Base-by-base conservation (phyloP, 1,140 invertebrate species). In the Drosophila malerkotliana region DNA sequence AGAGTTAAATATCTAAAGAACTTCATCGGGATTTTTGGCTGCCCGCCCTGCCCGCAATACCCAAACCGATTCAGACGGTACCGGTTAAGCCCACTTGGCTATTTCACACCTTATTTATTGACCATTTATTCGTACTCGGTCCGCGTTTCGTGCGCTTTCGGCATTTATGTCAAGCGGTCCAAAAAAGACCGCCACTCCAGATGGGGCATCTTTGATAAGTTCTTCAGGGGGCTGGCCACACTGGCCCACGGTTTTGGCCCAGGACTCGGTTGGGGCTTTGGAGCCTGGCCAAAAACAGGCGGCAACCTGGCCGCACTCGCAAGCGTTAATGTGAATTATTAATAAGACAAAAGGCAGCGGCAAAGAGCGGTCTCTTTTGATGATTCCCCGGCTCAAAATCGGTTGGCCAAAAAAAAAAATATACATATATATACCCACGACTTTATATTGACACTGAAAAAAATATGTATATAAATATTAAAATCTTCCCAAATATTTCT, bases 321-420 rank as follows among this genome's bases (percentile, higher is more conserved):
- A 91, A 91, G 89, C 90, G 89, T 91, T 91, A 91, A 91, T 91
- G 90, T 91, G 90, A 91, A 91, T 91, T 91, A 91, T 91, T 91
- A 91, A 91, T 91, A 91, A 91, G 90, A 91, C 81, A 83, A 91
- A 91, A 91, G 85, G 85, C 87, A 90, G 90, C 90, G 84, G 81
- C 80, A 73, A 58, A 72, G 71, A 58, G 80, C 80, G 85, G 84
- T 77, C 1, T 9, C 48, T 74, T 88, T 90, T 90, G 88, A 88
- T 71, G 79, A 57, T 71, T 21, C 37, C 39, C 61, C 51, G 26
- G 14, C 30, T 56, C 15, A 21, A 32, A 45, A 18, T 44, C 48
- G 30, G 32, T 53, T 37, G 44, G 59, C 60, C 30, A 39, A 32
- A 8, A 3, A 15, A 10, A 67, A 64, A 69, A 61, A 53, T 21